Conservation (phyloP, 2,113 vertebrate species). For the Zapus hudsonius region DNA sequence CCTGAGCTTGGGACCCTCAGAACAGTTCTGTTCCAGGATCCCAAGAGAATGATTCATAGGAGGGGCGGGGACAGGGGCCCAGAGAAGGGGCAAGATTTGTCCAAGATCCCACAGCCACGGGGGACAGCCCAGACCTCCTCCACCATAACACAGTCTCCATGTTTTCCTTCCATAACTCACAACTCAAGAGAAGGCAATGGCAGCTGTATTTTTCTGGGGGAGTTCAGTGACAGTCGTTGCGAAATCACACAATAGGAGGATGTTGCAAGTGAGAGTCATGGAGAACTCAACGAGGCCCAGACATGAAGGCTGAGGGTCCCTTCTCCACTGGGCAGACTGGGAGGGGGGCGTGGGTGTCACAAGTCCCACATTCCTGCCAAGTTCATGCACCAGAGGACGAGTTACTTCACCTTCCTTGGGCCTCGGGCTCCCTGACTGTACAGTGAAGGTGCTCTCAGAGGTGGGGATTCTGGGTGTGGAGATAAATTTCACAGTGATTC, state of each 20-base stretch:
- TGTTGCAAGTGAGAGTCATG: too few relatives aligned
- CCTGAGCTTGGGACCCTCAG: background rate
- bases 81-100: background rate
- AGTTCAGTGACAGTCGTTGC: constrained; percentile 22
- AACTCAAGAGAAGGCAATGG: background rate
- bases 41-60: constrained; percentile 1
- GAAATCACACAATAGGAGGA: constrained; percentile 58
- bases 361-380: background rate
- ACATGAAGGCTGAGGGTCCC: background rate
- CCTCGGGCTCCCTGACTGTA: background rate
- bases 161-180: background rate
- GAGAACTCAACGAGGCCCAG: constrained; percentile 35
- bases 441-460: background rate
- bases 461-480: background rate
- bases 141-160: background rate
- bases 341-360: background rate
- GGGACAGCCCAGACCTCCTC: background rate
- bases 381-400: background rate
- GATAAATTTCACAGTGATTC: background rate
- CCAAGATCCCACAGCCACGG: background rate
- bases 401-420: background rate
- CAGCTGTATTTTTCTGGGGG: constrained; percentile 10
- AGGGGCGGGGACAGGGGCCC: background rate
- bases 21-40: background rate
- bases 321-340: background rate